Evolutionary conservation across 2,888 invertebrate genomes (phyloP), one percentile per base, ranked within the genome.

Genomic region (Tillus elongatus): DNA sequence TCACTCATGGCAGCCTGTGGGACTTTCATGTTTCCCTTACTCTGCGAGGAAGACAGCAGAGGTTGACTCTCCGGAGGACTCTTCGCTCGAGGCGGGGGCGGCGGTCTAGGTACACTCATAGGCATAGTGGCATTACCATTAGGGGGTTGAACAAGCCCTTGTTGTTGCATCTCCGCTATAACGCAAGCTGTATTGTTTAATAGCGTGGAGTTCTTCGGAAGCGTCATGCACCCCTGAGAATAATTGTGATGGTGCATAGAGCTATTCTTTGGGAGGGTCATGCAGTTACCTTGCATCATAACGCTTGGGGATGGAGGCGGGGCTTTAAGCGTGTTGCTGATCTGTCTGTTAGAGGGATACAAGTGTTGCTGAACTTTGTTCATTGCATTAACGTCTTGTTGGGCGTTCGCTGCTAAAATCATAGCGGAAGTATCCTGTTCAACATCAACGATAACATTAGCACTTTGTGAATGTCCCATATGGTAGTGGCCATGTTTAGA

Each of bases 1-100:
- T 88, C 88, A 64, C 83, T 85, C 68, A 87, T 86, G 43, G 85
- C 83, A 49, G 86, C 86, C 62, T 85, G 82, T 34, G 83, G 84
- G 63, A 84, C 77, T 61, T 73, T 72, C 57, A 77, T 71, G 41
- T 70, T 69, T 41, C 73, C 72, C 39, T 67, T 67, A 24, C 63
- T 62, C 15, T 58, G 54, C 38, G 62, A 62, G 64, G 69, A 53
- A 15, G 62, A 57, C 33, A 74, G 60, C 38, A 74, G 60, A 3
- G 73, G 73, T 50, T 73, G 74, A 37, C 68, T 71, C 52, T 74
- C 72, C n/a, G 70, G 70, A 4, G 73, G 72, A 49, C 72, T 72
- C 52, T 70, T 72, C 8, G 70, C 63, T 46, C 73, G 65, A 1
- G 73, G 72, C 1, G 72, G 70, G 11, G 74, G 73, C 8, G 73